These are phyloP conservation scores for Chromis chromis DNA, from an alignment of 2,797 vertebrate species.

Conservation along the genomic window DNA sequence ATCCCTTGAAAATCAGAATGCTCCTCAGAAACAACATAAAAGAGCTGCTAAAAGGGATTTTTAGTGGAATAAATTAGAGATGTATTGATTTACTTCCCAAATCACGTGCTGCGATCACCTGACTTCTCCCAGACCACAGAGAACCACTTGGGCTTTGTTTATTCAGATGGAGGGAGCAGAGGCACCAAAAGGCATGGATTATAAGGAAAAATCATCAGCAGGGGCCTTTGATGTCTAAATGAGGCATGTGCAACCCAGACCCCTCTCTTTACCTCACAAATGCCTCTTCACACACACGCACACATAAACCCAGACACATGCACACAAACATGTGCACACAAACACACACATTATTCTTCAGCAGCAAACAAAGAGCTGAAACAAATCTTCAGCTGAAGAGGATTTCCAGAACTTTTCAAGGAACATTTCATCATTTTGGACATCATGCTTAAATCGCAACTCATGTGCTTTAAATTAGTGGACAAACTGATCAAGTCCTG, in stretches of 20 bases:
- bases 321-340: slow-evolving; percentile 17
- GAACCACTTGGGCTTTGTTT: slow-evolving; percentile 87
- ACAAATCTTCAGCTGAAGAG: slow-evolving; percentile 67
- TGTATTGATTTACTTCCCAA: slow-evolving; percentile 80
- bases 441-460: slow-evolving; percentile 78
- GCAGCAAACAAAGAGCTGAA: slow-evolving; percentile 84
- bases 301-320: slow-evolving; percentile 33
- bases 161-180: slow-evolving; percentile 87
- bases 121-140: slow-evolving; percentile 80
- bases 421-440: slow-evolving; percentile 80
- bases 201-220: slow-evolving; percentile 88
- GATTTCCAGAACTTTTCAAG: slow-evolving; percentile 82
- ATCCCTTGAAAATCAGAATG: slow-evolving; percentile 82
- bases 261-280: slow-evolving; percentile 72
- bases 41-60: slow-evolving; percentile 81
- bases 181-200: slow-evolving; percentile 87
- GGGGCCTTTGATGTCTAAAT: slow-evolving; percentile 92
- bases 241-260: slow-evolving; percentile 90
- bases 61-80: slow-evolving; percentile 82
- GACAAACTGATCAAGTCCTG: slow-evolving; percentile 80
- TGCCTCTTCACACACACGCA: slow-evolving; percentile 41
- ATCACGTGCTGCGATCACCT: slow-evolving; percentile 82
- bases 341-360: slow-evolving; percentile 62
- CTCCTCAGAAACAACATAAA: slow-evolving; percentile 85
- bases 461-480: slow-evolving; percentile 88